Conservation (phyloP, 1,140 invertebrate species). For the Bombus haemorrhoidalis region DNA sequence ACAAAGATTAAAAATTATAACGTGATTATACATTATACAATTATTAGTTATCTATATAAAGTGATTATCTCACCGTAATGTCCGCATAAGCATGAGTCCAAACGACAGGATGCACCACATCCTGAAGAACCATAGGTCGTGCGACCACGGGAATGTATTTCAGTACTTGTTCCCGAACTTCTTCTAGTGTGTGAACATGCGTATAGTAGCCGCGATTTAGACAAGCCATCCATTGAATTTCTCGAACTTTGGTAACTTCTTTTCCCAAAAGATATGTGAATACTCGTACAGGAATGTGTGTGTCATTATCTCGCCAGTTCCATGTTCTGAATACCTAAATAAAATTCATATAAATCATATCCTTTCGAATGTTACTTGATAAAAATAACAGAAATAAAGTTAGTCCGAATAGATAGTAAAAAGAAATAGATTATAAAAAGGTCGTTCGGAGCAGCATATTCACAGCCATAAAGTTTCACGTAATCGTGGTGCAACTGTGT, state of each 20-base stretch:
- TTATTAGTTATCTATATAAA: neutral
- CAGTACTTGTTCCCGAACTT: slow-evolving; percentile 96
- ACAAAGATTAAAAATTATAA: too few relatives aligned
- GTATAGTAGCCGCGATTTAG: slow-evolving; percentile 96
- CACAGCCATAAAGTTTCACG: neutral
- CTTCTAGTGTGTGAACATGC: slow-evolving; percentile 95
- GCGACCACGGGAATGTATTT: slow-evolving; percentile 96
- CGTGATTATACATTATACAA: neutral
- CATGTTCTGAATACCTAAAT: slow-evolving; percentile 90
- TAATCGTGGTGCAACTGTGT: slow-evolving; percentile 2
- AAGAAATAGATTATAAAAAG: neutral
- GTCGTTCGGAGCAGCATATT: neutral
- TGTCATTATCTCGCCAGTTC: slow-evolving; percentile 88
- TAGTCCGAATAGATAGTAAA: neutral
- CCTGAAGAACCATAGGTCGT: slow-evolving; percentile 91
- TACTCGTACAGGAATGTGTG: slow-evolving; percentile 91
- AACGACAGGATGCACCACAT: slow-evolving; percentile 89
- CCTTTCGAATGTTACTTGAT: neutral
- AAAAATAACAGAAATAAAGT: neutral
- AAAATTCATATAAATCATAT: neutral
- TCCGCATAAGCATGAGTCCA: slow-evolving; percentile 96
- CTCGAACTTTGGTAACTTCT: slow-evolving; percentile 95
- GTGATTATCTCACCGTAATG: slow-evolving; percentile 85
- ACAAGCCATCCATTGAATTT: slow-evolving; percentile 98
- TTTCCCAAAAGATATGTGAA: slow-evolving; percentile 98